Conservation (phyloP, 2,113 vertebrate species). For the Mustelus asterias region DNA sequence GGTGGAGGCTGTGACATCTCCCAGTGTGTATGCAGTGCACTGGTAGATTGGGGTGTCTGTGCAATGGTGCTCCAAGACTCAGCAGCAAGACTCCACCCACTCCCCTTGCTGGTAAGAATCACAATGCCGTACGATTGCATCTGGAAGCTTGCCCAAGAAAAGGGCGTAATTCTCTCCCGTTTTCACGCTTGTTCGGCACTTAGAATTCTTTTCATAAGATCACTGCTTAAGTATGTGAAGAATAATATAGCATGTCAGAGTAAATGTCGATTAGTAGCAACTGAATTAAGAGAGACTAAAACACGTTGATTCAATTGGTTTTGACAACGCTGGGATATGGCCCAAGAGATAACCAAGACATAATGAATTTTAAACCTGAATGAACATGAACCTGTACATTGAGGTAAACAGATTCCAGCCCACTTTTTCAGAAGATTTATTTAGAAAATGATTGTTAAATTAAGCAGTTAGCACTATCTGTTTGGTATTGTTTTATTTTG, state of each 20-base stretch:
- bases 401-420: not conserved
- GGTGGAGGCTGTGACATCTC: no score
- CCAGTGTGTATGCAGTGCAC: no score
- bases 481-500: not conserved
- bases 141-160: no score
- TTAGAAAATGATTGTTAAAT: no score
- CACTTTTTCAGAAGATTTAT: not conserved
- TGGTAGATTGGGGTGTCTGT: no score
- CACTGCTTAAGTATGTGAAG: not conserved
- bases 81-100: no score
- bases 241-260: not conserved
- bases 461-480: not conserved
- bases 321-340: not conserved
- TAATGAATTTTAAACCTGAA: not conserved
- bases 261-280: not conserved
- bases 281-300: not conserved
- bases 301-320: not conserved
- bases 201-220: no score
- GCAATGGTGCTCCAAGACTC: no score
- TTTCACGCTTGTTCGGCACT: no score
- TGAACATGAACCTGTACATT: not conserved
- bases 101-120: no score
- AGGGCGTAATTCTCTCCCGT: no score
- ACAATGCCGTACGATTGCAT: no score
- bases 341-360: not conserved